Conservation (phyloP, 2,888 invertebrate genomes). For the Plebejus melissa region DNA sequence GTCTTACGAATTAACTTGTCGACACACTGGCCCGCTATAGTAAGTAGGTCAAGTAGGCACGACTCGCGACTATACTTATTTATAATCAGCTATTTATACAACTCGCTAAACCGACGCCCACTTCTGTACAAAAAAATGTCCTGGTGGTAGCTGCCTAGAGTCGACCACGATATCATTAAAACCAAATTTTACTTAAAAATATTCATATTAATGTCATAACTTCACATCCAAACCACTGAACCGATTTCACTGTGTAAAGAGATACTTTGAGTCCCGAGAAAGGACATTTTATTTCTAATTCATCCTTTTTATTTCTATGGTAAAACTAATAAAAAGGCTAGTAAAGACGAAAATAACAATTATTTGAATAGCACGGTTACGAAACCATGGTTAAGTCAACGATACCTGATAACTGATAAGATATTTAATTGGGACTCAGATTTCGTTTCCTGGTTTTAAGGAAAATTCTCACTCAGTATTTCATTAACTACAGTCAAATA, state of each 20-base stretch:
- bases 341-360: neutral
- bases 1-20: conserved; percentile 21
- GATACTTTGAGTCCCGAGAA: too few species aligned
- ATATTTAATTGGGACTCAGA: neutral
- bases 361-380: neutral
- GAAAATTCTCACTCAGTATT: neutral
- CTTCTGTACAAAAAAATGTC: conserved; percentile 1
- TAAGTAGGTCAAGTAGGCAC: conserved; percentile 12
- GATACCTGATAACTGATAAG: neutral
- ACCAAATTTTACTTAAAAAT: neutral
- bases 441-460: neutral
- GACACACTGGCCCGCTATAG: conserved; percentile 13
- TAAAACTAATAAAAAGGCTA: neutral
- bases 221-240: too few species aligned
- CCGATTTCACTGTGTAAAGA: too few species aligned
- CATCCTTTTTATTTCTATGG: neutral
- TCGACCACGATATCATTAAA: neutral
- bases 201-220: neutral
- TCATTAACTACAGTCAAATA: too few species aligned
- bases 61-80: conserved; percentile 8
- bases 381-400: neutral
- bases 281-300: too few species aligned
- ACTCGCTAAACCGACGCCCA: neutral
- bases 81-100: conserved; percentile 25
- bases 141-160: neutral